These are phyloP conservation scores for Gallinago media DNA, from an alignment of 2,113 vertebrate genomes.

Conservation along the genomic window DNA sequence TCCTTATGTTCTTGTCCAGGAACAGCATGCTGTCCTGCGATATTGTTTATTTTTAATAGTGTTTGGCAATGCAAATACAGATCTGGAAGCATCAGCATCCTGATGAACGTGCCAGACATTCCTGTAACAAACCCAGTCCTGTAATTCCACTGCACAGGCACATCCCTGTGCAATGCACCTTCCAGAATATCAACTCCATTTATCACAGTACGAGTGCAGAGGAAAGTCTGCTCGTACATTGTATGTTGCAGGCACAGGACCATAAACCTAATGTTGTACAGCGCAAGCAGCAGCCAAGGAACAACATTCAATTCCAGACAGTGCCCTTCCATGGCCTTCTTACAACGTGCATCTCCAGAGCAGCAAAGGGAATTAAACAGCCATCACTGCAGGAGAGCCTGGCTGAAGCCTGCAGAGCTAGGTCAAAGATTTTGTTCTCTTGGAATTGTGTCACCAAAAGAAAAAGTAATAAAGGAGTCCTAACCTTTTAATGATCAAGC, in stretches of 20 bases:
- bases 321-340: background rate
- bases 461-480: background rate
- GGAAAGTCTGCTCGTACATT: background rate
- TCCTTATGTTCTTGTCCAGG: background rate
- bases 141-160: background rate
- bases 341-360: background rate
- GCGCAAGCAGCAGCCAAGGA: background rate
- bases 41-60: background rate
- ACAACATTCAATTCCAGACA: background rate
- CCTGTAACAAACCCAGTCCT: background rate
- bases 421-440: background rate
- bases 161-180: background rate
- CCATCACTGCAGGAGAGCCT: background rate
- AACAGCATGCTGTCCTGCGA: background rate
- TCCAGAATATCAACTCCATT: background rate
- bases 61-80: background rate
- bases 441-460: background rate
- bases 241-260: background rate
- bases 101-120: background rate
- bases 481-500: background rate
- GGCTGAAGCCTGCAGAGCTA: background rate
- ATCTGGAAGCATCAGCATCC: background rate
- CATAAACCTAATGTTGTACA: background rate
- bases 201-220: accelerated
- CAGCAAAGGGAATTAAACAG: background rate